Base-by-base conservation (phyloP, 1,140 invertebrate species). In the Heliconius hermathena region DNA sequence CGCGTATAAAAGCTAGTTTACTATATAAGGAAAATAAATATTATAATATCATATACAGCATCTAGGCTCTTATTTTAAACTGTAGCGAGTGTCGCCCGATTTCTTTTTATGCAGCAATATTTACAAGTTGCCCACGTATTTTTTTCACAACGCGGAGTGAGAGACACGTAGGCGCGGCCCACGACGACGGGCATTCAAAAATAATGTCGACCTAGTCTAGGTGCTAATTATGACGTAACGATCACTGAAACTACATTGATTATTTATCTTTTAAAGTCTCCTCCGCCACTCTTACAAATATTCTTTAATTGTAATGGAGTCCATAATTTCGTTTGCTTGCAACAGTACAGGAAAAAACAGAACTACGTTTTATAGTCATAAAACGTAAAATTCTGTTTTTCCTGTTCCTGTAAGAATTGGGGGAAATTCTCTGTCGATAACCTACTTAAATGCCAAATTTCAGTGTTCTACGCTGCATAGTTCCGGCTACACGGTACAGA, bases 121-220 rank as follows among this genome's bases (percentile, higher is more conserved):
- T 88, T 85, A 89, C 85, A 85, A 87, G 76, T 83, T 78, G 80
- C 89, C 89, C 88, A 92, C 89, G 89, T 87, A 74, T 88, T 87
- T 87, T 90, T 91, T 87, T 81, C 74, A 79, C 83, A 83, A 83
- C 81, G 9, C 18, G 29, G 18, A 57, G 29, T 41, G n/a, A n/a
- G 8, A 57, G 20, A 60, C 57, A 36, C 57, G 82, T 90, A 52
- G 87, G 90, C 88, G 88, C 87, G 82, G 80, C 89, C 87, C 90
- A 92, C 90, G 84, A 22, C 54, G n/a, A 52, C 88, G 78, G 74
- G 71, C 79, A 60, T 83, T 86, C 82, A 85, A 87, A 87, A 84
- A 87, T 85, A 82, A 86, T 83, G 81, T 84, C 81, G 85, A 88
- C 84, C 84, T 84, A 87, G 83, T 83, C 83, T 85, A 85, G 84